Evolutionary conservation across 2,888 invertebrate genomes (phyloP), one percentile per base, ranked within the genome.

Genomic region (Troglohyphantes excavatus): DNA sequence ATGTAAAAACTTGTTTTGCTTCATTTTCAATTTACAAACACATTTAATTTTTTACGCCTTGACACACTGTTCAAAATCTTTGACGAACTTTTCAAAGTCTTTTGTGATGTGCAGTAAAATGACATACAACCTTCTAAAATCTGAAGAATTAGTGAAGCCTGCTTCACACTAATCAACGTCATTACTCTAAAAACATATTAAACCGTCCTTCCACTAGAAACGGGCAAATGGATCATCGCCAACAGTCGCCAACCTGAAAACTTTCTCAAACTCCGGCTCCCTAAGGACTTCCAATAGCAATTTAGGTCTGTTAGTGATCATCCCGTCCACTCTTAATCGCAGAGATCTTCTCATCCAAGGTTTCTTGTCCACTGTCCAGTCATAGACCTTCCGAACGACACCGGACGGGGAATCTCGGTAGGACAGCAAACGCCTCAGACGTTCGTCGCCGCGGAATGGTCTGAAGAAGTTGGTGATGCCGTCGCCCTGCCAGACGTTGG

Each of bases 401-500:
- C 87, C 53, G 5, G 78, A 39, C 3, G 29, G 23, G 1, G 84
- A 65, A 63, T 92, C 91, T 2, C 92, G 68, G n/a, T 81, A 72
- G 13, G 59, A 61, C 2, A 91, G 17, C 0, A 82, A 91, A 17
- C 76, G 23, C 2, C 90, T 83, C 19, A 92, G 76, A 23, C 92
- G 72, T 11, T 65, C 86, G 19, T 89, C 72, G 23, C 90, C 86
- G 9, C 90, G 86, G 26, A 92, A 72, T 3, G 91, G 87, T 7
- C 76, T 84, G 13, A 92, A 23, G 43, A 92, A 92, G 79, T 92
- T 92, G 5, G 91, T 81, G 2, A 65, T 78, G 0, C 92, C 92
- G 43, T 92, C 92, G 0, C 92, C 92, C 53, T 91, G 91, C 92
- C 92, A 92, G n/a, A 92, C 82, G 46, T 92, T 91, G 17, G 83